Percentiles rank a stretch among this genome's conserved stretches.
Conservation (phyloP, 2,797 vertebrate species). For the Crenichthys baileyi region DNA sequence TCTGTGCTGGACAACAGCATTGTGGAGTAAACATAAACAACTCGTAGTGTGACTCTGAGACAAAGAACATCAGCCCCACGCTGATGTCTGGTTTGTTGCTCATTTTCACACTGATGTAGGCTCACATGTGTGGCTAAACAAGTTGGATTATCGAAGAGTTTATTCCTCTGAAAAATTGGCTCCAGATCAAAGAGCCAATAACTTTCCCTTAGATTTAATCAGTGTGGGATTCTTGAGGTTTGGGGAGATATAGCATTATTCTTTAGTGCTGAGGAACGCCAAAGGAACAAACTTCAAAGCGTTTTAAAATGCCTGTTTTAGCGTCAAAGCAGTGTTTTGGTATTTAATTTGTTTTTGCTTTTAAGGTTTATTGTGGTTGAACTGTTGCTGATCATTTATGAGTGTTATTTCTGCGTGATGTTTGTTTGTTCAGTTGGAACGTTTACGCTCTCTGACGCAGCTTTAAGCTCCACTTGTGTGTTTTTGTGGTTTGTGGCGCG, state of each 20-base stretch:
- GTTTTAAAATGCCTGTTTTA: background rate
- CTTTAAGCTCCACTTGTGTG: slow-evolving; percentile 2
- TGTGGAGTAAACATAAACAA: slow-evolving; percentile 69
- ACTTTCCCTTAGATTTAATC: slow-evolving; percentile 5
- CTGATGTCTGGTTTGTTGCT: slow-evolving; percentile 57
- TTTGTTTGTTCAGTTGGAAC: slow-evolving; percentile 11
- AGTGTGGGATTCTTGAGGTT: background rate
- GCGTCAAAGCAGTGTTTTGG: background rate
- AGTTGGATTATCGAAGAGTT: slow-evolving; percentile 53
- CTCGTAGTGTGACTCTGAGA: slow-evolving; percentile 50
- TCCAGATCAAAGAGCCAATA: slow-evolving; percentile 30
- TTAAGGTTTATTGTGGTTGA: background rate
- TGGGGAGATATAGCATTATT: background rate
- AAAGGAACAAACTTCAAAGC: slow-evolving; percentile 12
- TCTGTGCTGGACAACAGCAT: slow-evolving; percentile 43
- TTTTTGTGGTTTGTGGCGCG: slow-evolving; percentile 18
- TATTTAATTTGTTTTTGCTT: slow-evolving; percentile 4
- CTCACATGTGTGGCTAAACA: slow-evolving; percentile 61
- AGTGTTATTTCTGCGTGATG: slow-evolving; percentile 11
- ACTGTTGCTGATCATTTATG: slow-evolving; percentile 10
- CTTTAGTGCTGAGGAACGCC: background rate
- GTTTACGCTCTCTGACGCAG: background rate
- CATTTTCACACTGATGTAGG: slow-evolving; percentile 46
- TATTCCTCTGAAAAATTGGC: slow-evolving; percentile 37
- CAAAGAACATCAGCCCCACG: slow-evolving; percentile 33